A percentile compares a stretch with the other conserved stretches of the same genome.
Conservation (phyloP, 2,888 invertebrate species). For the Agriopis aurantiaria region DNA sequence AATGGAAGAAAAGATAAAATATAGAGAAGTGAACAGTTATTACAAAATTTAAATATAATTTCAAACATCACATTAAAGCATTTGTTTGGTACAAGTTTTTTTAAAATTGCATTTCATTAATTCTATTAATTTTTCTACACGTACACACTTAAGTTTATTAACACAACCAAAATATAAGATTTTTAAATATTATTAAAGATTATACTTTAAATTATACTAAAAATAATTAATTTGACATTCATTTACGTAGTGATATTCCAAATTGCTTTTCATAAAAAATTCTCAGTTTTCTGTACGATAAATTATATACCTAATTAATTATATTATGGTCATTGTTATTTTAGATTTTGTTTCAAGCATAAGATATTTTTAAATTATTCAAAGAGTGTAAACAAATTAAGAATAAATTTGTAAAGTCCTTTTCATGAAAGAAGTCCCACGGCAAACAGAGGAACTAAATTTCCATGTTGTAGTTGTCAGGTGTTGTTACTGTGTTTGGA, state of each 20-base stretch:
- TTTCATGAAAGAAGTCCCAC: too few relatives aligned
- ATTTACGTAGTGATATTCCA: conserved; percentile 70
- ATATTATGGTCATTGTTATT: too few relatives aligned
- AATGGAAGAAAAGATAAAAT: conserved; percentile 15
- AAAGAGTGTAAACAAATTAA: too few relatives aligned
- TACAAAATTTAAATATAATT: conserved; percentile 16
- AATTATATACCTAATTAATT: too few relatives aligned
- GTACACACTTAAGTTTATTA: conserved; percentile 35
- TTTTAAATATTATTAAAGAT: conserved; percentile 42
- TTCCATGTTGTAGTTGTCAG: too few relatives aligned
- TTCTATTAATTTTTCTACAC: conserved; percentile 50
- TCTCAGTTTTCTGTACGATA: background rate
- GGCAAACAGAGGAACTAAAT: too few relatives aligned
- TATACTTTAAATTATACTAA: conserved; percentile 29
- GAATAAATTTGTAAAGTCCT: background rate
- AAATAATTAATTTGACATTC: conserved; percentile 74
- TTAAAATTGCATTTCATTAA: conserved; percentile 48
- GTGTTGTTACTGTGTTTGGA: too few relatives aligned
- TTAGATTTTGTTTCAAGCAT: too few relatives aligned
- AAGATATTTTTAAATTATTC: background rate
- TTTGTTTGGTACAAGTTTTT: conserved; percentile 42
- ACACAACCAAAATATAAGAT: conserved; percentile 62
- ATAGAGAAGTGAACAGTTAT: conserved; percentile 17
- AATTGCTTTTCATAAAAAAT: conserved; percentile 58
- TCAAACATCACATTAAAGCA: conserved; percentile 57